Base-by-base conservation (phyloP, 2,888 invertebrate genomes). In the Melinaea menophilus region DNA sequence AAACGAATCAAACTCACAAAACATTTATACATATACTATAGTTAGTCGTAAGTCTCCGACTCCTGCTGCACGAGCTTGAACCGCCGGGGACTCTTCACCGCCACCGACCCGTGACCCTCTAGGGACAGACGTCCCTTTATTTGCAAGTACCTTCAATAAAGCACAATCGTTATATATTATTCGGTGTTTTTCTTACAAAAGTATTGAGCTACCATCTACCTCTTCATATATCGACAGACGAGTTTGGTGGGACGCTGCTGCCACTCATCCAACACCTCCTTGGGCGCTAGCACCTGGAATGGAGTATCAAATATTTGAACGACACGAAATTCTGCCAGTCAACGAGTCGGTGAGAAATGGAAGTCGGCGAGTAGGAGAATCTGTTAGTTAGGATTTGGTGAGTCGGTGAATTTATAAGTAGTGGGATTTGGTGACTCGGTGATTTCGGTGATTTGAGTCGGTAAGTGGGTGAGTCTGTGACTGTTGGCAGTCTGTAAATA, bases 51-150 rank as follows among this genome's bases (percentile, higher is more conserved):
- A 71, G 94, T 97, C 86, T 97, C 96, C 9, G 96, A 97, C 86
- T 97, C 97, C 80, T 97, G 97, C 81, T 97, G 97, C 45, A 97
- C 97, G 67, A 97, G 91, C 81, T 96, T 96, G 90, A 96, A 96
- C 69, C 97, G 93, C 62, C 97, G 92, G 33, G 97, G 97, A 71
- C 96, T 96, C 86, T 96, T 97, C 62, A 95, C 95, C 31, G 94
- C 92, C 80, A 96, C 93, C 4, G 96, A 95, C 46, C 96, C 96
- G 79, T 95, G 95, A 0, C 94, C 94, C 63, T 94, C 94, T 64
- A 94, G 91, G 0, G 93, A 92, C 62, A 95, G 86, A 56, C 94
- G 92, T 0, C 96, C 96, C 81, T 95, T 94, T 86, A 95, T 94
- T 79, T 95, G 95, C 61, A 98, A 92, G 76, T 96, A 90, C 73